Conservation (phyloP, 2,888 invertebrate species). For the Cordylochernes scorpioides region DNA sequence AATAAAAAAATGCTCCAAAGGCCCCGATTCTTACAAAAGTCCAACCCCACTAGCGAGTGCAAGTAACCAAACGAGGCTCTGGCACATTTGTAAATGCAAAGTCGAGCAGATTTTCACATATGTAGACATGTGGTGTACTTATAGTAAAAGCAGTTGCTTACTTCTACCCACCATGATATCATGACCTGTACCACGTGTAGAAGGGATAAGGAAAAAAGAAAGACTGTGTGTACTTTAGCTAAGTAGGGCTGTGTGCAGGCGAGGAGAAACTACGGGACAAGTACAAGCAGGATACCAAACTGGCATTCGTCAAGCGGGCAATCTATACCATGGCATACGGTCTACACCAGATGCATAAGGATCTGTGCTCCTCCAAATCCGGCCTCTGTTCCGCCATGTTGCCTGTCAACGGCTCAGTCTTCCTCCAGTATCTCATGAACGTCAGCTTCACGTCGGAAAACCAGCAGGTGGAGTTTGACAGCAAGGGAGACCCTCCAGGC, state of each 20-base stretch:
- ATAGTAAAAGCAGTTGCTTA: no score
- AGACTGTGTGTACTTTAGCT: background rate
- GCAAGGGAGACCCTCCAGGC: conserved; percentile 46
- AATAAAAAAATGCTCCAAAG: no score
- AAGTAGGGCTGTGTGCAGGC: conserved; percentile 26
- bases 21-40: no score
- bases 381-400: conserved; percentile 36
- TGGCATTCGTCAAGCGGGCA: conserved; percentile 49
- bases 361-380: conserved; percentile 28
- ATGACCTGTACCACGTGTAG: no score
- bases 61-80: no score
- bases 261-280: conserved; percentile 25
- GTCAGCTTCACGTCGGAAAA: conserved; percentile 37
- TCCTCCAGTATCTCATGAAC: conserved; percentile 38
- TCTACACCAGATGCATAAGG: conserved; percentile 38
- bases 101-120: no score
- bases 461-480: conserved; percentile 41
- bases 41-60: no score
- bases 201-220: no score
- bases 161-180: no score
- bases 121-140: no score
- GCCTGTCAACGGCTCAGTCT: conserved; percentile 41
- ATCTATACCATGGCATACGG: conserved; percentile 46
- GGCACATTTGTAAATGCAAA: no score
- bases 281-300: conserved; percentile 44